Evolutionary conservation across 2,797 vertebrate species (phyloP), one percentile per base, ranked within the genome.

Genomic region (Molossus alvarezi): DNA sequence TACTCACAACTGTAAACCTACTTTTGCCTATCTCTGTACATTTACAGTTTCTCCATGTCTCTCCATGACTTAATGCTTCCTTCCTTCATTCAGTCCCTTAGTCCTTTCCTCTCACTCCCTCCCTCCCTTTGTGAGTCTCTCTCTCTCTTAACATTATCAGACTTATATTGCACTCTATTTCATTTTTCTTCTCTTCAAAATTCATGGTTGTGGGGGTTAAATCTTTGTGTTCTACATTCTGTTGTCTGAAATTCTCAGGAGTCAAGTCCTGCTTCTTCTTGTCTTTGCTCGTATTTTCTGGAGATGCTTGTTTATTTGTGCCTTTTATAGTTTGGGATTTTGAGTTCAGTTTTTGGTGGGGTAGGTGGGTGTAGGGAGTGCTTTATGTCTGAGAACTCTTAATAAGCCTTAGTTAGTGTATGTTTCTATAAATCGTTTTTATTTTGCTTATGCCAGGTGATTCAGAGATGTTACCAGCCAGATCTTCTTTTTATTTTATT

Each of bases 381-480:
- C 73, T 69, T 79, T 60, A 60, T 92, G 45, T 87, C 75, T 60
- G 25, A n/a, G 57, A 62, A 80, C 80, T 87, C 37, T 87, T 45
- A 65, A 58, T 67, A 69, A 29, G 7, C 41, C 17, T 82, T 82
- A 83, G 29, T 20, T 45, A 45, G 41, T 45, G 48, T 79, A 11
- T 92, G 9, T 85, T 73, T 67, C 81, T 85, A 6, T 87, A 80
- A 93, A 53, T 80, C 41, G 41, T 25, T 87, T 80, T 93, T 72
- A 64, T 5, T 72, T 80, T 80, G n/a, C 64, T 93, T 80, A 25
- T 93, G 6, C 75, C n/a, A 9, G 10, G 25, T 88, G 45, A 81
- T 72, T 81, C n/a, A 93, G 58, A 72, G 75, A 23, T 62, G 55
- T 62, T 86, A 53, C 25, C 45, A 73, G n/a, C 33, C 18, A 55